Conservation (phyloP, 2,113 vertebrate species). For the Corythaixoides concolor region DNA sequence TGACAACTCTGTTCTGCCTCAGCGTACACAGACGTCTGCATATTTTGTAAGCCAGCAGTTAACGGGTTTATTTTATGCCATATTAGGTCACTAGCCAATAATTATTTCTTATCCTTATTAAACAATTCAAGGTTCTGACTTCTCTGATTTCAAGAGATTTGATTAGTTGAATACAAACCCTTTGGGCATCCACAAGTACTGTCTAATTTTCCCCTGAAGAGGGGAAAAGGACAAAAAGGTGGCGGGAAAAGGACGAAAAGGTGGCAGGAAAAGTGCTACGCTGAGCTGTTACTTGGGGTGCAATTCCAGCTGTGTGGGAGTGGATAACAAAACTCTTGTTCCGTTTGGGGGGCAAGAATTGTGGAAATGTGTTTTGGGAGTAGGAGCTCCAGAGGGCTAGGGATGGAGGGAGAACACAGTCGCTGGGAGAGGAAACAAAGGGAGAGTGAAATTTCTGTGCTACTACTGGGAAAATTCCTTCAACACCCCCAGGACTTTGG, state of each 20-base stretch:
- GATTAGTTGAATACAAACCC: background rate
- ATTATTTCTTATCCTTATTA: background rate
- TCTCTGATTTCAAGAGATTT: background rate
- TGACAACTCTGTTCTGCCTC: background rate
- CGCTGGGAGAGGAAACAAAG: background rate
- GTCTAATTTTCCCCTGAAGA: background rate
- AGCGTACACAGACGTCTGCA: background rate
- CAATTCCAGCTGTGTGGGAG: background rate
- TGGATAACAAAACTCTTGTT: background rate
- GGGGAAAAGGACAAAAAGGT: background rate
- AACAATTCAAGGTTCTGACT: background rate
- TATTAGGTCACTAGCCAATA: background rate
- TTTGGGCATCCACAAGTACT: background rate
- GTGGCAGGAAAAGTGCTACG: background rate
- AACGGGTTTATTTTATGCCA: background rate
- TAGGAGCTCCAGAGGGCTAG: background rate
- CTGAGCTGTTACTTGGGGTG: background rate
- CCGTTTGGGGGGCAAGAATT: background rate
- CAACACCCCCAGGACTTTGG: background rate
- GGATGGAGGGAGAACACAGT: fast-evolving
- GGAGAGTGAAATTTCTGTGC: background rate
- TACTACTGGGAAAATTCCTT: background rate
- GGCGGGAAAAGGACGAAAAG: background rate
- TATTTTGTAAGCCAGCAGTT: background rate
- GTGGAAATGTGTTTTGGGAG: background rate